Evolutionary conservation across 2,113 vertebrate species (phyloP).

Genomic region (Nothocercus nigrocapillus): DNA sequence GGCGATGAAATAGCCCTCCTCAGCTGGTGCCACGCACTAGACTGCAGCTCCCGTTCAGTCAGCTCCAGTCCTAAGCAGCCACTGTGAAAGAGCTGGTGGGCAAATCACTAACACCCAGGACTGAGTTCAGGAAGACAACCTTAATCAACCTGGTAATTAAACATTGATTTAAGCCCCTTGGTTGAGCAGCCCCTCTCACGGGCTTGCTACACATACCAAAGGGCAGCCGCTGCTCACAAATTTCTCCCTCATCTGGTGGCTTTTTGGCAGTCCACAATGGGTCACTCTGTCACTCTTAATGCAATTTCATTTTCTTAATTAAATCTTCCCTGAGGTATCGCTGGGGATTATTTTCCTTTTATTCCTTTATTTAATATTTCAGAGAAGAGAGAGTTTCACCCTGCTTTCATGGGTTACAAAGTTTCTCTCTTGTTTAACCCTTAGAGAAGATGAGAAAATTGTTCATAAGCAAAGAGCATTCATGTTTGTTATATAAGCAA

Average conservation of each 20-base stretch:
- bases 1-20: fast-evolving
- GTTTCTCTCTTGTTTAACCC: background rate
- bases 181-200: background rate
- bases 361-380: constrained; percentile 51
- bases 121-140: background rate
- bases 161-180: background rate
- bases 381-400: background rate
- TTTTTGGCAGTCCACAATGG: constrained; percentile 33
- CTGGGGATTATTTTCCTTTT: constrained; percentile 28
- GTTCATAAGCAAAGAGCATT: background rate
- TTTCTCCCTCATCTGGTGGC: background rate
- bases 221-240: background rate
- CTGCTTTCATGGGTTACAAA: background rate
- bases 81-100: background rate
- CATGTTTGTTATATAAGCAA: background rate
- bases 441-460: background rate
- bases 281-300: constrained; percentile 46
- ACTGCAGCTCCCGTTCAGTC: background rate
- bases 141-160: background rate
- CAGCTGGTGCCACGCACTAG: background rate
- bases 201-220: background rate
- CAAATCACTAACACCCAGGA: fast-evolving
- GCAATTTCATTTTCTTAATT: constrained; percentile 58
- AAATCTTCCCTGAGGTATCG: constrained; percentile 35
- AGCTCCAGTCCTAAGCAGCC: background rate